Conservation (phyloP, 2,113 vertebrate genomes). For the Phyllopteryx taeniolatus region DNA sequence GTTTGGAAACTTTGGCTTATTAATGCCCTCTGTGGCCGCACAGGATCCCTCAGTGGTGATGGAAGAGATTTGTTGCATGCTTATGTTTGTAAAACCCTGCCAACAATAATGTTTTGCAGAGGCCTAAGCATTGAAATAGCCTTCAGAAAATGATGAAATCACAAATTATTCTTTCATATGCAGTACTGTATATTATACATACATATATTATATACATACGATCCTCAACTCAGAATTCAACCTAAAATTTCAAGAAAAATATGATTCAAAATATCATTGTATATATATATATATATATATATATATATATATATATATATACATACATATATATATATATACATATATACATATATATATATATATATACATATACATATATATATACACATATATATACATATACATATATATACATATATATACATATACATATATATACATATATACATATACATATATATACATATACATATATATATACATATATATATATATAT, state of each 20-base stretch:
- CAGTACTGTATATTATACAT: background rate
- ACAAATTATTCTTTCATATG: background rate
- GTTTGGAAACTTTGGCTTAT: background rate
- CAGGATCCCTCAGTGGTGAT: background rate
- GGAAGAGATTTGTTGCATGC: constrained; percentile 3
- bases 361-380: too few relatives aligned
- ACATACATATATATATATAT: too few relatives aligned
- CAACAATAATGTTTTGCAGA: background rate
- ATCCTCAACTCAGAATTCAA: background rate
- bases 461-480: too few relatives aligned
- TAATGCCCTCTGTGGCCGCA: background rate
- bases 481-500: too few relatives aligned
- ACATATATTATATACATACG: too few relatives aligned
- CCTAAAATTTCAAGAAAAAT: background rate
- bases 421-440: too few relatives aligned
- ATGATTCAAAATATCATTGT: background rate
- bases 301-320: too few relatives aligned
- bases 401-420: too few relatives aligned
- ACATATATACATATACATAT: too few relatives aligned
- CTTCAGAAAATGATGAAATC: background rate
- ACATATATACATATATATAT: too few relatives aligned
- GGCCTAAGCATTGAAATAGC: background rate
- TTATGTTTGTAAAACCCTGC: background rate
- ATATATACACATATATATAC: too few relatives aligned
- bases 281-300: too few relatives aligned